These are phyloP conservation scores for Drosophila colorata DNA, from an alignment of 2,888 invertebrate species.

Conservation along the genomic window DNA sequence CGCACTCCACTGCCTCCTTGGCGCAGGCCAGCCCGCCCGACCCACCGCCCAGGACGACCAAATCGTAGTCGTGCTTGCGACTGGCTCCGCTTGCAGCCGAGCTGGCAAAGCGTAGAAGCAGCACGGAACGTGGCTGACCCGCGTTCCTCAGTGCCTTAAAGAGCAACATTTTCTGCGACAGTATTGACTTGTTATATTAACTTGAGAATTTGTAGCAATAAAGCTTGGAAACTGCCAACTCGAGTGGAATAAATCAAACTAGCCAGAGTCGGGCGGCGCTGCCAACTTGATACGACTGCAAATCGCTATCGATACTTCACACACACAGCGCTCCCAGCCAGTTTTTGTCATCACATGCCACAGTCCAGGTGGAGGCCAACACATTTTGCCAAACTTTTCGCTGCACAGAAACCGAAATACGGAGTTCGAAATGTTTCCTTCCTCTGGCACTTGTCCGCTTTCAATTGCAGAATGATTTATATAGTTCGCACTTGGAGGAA, in stretches of 20 bases:
- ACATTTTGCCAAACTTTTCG: too few relatives aligned
- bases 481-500: constrained; percentile 76
- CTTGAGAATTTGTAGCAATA: constrained; percentile 27
- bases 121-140: neutral
- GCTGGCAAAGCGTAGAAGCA: constrained; percentile 5
- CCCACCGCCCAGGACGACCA: constrained; percentile 97
- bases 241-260: neutral
- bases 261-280: neutral
- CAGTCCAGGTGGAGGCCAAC: too few relatives aligned
- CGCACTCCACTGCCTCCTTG: constrained; percentile 92
- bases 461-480: constrained; percentile 83
- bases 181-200: constrained; percentile 11
- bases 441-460: neutral
- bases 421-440: neutral
- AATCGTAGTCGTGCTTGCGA: constrained; percentile 91
- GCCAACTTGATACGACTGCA: constrained; percentile 7
- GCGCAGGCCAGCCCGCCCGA: constrained; percentile 98
- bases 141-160: constrained; percentile 4
- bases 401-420: too few relatives aligned
- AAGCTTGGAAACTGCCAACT: constrained; percentile 20
- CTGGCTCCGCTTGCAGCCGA: neutral
- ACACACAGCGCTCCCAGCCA: too few relatives aligned
- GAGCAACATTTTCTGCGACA: constrained; percentile 37
- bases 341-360: too few relatives aligned
- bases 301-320: constrained; percentile 3